These are phyloP conservation scores for Dromococcyx pavoninus DNA, from an alignment of 2,797 vertebrate genomes.

Conservation along the genomic window DNA sequence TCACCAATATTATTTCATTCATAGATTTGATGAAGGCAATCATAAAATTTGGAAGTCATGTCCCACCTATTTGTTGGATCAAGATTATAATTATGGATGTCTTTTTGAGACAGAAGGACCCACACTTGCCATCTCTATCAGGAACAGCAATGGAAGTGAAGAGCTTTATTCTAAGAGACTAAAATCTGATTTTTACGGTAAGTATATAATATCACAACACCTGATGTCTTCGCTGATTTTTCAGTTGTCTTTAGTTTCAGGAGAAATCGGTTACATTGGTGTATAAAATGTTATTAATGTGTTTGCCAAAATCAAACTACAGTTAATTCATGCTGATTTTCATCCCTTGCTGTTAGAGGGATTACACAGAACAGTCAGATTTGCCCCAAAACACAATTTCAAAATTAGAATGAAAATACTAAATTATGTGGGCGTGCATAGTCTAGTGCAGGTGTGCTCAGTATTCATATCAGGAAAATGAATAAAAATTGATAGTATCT, in stretches of 20 bases:
- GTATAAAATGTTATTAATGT: not conserved
- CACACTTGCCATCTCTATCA: conserved; percentile 39
- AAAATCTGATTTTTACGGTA: conserved; percentile 47
- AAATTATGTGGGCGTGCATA: not conserved
- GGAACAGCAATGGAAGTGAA: conserved; percentile 26
- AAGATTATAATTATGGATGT: conserved; percentile 52
- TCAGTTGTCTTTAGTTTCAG: not conserved
- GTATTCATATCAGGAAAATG: not conserved
- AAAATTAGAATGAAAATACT: not conserved
- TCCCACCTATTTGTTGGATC: conserved; percentile 24
- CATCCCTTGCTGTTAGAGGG: not conserved
- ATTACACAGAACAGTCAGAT: not conserved
- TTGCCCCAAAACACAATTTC: not conserved
- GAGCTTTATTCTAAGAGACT: conserved; percentile 14
- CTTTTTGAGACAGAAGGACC: conserved; percentile 43
- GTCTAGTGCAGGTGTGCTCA: not conserved
- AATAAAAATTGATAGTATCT: not conserved
- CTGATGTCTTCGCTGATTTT: not conserved
- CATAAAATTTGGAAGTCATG: conserved; percentile 15
- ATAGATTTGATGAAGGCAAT: conserved; percentile 20
- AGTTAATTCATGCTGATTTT: not conserved
- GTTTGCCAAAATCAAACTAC: not conserved
- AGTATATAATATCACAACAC: not conserved
- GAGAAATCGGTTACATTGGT: not conserved
- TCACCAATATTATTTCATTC: not conserved